Evolutionary conservation across 2,113 vertebrate species (phyloP), one percentile per base, ranked within the genome.

Genomic region (Xiphias gladius): DNA sequence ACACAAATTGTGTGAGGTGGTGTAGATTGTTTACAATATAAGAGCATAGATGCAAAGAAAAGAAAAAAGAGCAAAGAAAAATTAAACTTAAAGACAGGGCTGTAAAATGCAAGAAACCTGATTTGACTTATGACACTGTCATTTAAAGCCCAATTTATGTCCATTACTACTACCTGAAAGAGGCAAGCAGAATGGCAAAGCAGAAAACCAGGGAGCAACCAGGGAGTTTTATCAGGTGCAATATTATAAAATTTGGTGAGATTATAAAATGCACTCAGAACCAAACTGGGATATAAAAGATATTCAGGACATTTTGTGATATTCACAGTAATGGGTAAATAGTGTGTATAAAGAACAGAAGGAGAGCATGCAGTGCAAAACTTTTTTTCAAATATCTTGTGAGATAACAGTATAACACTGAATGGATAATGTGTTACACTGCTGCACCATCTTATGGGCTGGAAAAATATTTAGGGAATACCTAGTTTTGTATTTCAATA

Each of bases 1-100:
- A 61, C 13, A 6, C 30, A 88, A 76, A 81, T 82, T 3, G 24
- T 43, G 26, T 35, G 32, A 35, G 35, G 41, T 37, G 26, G 55
- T 30, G 50, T 28, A 37, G 37, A 28, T 16, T 0, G 48, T 55
- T 82, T 59, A 24, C 3, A n/a, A 32, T 48, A 16, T 62, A n/a
- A 26, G 24, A 69, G 39, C 16, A 57, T 12, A 46, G 20, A 32
- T 3, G 41, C 57, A 19, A n/a, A 17, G 2, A 0, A 58, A 2
- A 0, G 41, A 12, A 57, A 35, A 22, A 2, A 28, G 16, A 64
- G 6, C 12, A 17, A 64, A 32, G 28, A 65, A 50, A 65, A 84
- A 79, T 76, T 6, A 50, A 22, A 50, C 2, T 58, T 2, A 8
- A 62, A n/a, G 65, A 69, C 0, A 11, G 4, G 3, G 22, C n/a